A percentile compares a stretch with the other conserved stretches of the same genome.
Conservation (phyloP, 1,140 invertebrate species). For the Drosophila erecta region DNA sequence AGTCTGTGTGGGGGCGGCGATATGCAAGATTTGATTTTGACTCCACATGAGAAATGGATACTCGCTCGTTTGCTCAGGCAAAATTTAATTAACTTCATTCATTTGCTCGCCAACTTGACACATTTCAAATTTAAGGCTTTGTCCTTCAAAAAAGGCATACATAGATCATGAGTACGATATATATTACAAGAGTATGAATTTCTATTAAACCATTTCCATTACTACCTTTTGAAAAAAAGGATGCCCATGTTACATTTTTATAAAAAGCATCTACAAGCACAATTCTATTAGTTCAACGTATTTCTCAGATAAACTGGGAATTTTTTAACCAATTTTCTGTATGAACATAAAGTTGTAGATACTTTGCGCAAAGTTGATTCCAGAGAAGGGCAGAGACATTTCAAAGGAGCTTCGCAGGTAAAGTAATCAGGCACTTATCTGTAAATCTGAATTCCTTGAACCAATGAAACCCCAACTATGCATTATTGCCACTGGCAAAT, state of each 20-base stretch:
- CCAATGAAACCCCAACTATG: conserved; percentile 21
- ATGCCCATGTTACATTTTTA: too few species aligned
- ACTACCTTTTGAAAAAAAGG: too few species aligned
- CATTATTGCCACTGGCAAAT: conserved; percentile 46
- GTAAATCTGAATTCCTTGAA: conserved; percentile 35
- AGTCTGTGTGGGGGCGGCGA: conserved; percentile 59
- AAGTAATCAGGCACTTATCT: conserved; percentile 44
- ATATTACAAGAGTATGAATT: too few species aligned
- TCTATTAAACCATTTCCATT: too few species aligned
- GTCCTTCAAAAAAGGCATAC: conserved; percentile 9
- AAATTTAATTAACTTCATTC: conserved; percentile 70
- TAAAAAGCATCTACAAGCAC: too few species aligned
- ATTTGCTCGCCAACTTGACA: conserved; percentile 54
- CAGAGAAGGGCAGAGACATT: background rate
- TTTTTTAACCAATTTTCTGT: too few species aligned
- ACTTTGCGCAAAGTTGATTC: background rate
- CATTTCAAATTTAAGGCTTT: conserved; percentile 37
- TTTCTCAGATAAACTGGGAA: too few species aligned
- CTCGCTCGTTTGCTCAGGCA: conserved; percentile 29
- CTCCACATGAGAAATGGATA: conserved; percentile 28
- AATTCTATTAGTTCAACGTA: too few species aligned
- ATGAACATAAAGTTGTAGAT: too few species aligned
- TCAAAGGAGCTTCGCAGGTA: background rate
- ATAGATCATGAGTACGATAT: background rate
- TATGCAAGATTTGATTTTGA: conserved; percentile 76